These are phyloP conservation scores for Pseudanteris insignis DNA, from an alignment of 2,888 invertebrate genomes.

Conservation along the genomic window DNA sequence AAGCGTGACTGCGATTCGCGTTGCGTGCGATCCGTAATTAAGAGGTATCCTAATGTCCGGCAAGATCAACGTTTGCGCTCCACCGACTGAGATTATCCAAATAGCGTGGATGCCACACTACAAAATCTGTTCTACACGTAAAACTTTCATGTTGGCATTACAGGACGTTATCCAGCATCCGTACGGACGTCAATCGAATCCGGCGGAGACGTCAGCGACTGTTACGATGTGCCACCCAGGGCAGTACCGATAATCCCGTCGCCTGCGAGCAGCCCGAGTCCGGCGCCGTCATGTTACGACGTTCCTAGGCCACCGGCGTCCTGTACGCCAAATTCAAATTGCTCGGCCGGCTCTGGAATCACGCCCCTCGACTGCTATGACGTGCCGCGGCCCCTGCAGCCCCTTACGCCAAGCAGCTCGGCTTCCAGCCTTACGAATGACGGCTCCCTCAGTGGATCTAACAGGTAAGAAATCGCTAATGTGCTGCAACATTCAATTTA, in stretches of 20 bases:
- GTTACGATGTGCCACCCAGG: constrained; percentile 74
- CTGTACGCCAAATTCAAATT: constrained; percentile 62
- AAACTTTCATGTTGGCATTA: constrained; percentile 10
- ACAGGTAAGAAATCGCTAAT: constrained; percentile 67
- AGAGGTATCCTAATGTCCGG: too few relatives aligned
- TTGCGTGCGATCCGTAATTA: too few relatives aligned
- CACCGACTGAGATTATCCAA: too few relatives aligned
- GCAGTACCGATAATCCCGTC: constrained; percentile 69
- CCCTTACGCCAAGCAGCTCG: constrained; percentile 75
- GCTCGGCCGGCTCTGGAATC: constrained; percentile 58
- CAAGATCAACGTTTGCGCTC: too few relatives aligned
- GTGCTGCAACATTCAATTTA: too few relatives aligned
- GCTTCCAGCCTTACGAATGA: constrained; percentile 74
- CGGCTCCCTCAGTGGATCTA: constrained; percentile 70
- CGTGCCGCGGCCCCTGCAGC: constrained; percentile 73
- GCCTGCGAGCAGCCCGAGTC: constrained; percentile 69
- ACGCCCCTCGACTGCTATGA: constrained; percentile 71
- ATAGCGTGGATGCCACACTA: too few relatives aligned
- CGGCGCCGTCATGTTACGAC: constrained; percentile 67
- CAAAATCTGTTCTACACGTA: too few relatives aligned
- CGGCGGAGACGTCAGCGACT: constrained; percentile 63
- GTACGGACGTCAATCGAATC: constrained; percentile 57
- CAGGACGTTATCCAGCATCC: constrained; percentile 58
- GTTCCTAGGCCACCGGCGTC: constrained; percentile 60
- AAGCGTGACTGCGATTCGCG: too few relatives aligned